Conservation (phyloP, 2,888 invertebrate genomes). For the Neoitamus cyanurus region DNA sequence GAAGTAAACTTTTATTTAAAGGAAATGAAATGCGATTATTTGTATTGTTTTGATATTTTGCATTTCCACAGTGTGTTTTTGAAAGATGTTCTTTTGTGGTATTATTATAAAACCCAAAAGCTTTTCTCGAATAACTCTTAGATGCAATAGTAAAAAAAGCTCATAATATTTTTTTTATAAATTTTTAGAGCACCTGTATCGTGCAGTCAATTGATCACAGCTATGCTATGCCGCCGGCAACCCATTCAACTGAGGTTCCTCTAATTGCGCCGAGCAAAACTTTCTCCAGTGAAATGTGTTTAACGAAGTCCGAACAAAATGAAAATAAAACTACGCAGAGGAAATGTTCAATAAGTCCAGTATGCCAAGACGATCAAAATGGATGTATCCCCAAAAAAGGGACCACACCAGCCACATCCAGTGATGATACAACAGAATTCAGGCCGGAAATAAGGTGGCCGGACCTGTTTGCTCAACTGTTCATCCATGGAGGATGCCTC, state of each 20-base stretch:
- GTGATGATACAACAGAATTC: slow-evolving; percentile 63
- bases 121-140: no score
- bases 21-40: background rate
- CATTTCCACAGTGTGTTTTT: background rate
- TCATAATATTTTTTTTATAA: background rate
- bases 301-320: slow-evolving; percentile 16
- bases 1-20: no score
- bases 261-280: background rate
- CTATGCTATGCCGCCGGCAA: slow-evolving; percentile 46
- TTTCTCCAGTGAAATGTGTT: slow-evolving; percentile 33
- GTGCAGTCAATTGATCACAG: background rate
- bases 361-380: background rate
- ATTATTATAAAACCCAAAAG: no score
- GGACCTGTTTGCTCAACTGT: slow-evolving; percentile 76
- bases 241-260: slow-evolving; percentile 25
- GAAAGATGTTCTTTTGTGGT: background rate
- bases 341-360: background rate
- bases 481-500: slow-evolving; percentile 75
- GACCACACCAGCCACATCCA: background rate
- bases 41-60: background rate
- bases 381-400: background rate
- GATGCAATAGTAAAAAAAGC: background rate
- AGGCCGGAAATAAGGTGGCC: slow-evolving; percentile 77
- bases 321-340: background rate
- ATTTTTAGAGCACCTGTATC: background rate